Percentiles rank a stretch among this genome's conserved stretches.
These are phyloP conservation scores for Gracilinanus agilis DNA, from an alignment of 2,113 vertebrate species.

Conservation along the genomic window DNA sequence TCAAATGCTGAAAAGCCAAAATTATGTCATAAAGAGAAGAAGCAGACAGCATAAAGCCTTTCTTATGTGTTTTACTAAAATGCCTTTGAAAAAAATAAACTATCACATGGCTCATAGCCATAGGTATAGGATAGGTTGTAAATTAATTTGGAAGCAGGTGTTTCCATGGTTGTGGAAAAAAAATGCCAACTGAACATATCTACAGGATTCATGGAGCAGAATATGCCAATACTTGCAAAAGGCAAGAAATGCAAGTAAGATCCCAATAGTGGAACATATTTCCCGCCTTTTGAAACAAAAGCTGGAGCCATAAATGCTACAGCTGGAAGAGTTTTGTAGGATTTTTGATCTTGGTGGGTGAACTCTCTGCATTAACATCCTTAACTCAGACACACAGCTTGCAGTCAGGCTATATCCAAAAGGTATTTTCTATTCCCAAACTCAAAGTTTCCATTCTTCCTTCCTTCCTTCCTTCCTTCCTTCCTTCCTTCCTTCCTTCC, in stretches of 20 bases:
- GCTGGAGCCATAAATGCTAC: conserved; percentile 75
- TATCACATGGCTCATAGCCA: conserved; percentile 70
- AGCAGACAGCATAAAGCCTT: conserved; percentile 75
- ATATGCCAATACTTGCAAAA: conserved; percentile 71
- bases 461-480: conserved; percentile 49
- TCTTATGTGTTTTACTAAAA: conserved; percentile 75
- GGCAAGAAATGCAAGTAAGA: conserved; percentile 76
- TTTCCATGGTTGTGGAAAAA: conserved; percentile 78
- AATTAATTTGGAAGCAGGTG: conserved; percentile 83
- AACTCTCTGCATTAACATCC: conserved; percentile 67
- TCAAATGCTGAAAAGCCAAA: conserved; percentile 80
- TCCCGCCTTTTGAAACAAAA: conserved; percentile 75
- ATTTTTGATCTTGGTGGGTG: conserved; percentile 80
- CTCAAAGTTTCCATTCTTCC: conserved; percentile 40
- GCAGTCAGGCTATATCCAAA: conserved; percentile 61
- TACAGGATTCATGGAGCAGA: conserved; percentile 64
- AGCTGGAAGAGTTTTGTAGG: conserved; percentile 78
- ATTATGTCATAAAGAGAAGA: conserved; percentile 81
- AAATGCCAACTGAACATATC: conserved; percentile 72
- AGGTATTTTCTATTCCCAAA: conserved; percentile 52
- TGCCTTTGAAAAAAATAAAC: conserved; percentile 72
- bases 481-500: conserved; percentile 49
- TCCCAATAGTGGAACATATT: conserved; percentile 75
- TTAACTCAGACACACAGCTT: conserved; percentile 69
- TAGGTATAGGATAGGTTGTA: conserved; percentile 82